Conservation (phyloP, 2,888 invertebrate genomes). For the Sinodicranocentrus sp. region DNA sequence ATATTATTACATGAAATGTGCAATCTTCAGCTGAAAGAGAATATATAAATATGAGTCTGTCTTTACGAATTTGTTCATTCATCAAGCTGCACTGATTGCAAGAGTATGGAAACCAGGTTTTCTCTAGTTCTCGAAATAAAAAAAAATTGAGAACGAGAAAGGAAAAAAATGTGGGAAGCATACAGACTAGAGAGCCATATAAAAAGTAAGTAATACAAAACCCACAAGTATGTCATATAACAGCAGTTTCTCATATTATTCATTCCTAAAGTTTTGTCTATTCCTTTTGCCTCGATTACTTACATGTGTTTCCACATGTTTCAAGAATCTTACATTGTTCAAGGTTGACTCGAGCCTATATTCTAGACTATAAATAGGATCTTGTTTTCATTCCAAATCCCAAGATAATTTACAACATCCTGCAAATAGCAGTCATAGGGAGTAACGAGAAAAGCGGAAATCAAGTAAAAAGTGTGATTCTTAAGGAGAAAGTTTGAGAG, state of each 20-base stretch:
- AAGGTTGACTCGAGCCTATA: background rate
- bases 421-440: background rate
- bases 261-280: too few relatives aligned
- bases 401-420: constrained; percentile 12
- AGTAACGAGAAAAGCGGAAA: constrained; percentile 14
- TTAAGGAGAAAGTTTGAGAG: background rate
- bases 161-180: too few relatives aligned
- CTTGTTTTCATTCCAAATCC: constrained; percentile 14
- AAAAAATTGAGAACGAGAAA: too few relatives aligned
- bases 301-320: too few relatives aligned
- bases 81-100: constrained; percentile 13
- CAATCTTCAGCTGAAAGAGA: constrained; percentile 42
- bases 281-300: too few relatives aligned
- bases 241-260: too few relatives aligned
- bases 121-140: too few relatives aligned
- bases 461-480: background rate
- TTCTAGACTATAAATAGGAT: constrained; percentile 2
- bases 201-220: too few relatives aligned
- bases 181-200: too few relatives aligned
- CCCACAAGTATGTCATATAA: too few relatives aligned
- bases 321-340: too few relatives aligned
- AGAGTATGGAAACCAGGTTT: too few relatives aligned
- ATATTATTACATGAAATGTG: background rate
- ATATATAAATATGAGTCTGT: constrained; percentile 51
- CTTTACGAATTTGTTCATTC: constrained; percentile 60